A percentile compares a stretch with the other conserved stretches of the same genome.
Conservation (phyloP, 2,797 vertebrate species). For the Pangasius sanitwongsei region DNA sequence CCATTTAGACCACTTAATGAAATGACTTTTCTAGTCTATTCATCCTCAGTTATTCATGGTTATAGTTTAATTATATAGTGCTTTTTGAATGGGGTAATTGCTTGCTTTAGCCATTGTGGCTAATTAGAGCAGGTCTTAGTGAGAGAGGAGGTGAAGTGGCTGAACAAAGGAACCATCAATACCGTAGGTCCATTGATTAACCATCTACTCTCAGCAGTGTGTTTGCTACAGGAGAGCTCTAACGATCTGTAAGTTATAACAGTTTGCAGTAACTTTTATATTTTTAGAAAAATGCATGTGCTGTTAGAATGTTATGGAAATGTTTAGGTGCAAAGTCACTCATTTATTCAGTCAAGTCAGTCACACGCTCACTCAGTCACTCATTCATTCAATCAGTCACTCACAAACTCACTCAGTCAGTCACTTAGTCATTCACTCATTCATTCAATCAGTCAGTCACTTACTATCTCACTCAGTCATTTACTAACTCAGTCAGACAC, state of each 20-base stretch:
- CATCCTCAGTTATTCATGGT: neutral
- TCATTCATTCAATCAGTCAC: neutral
- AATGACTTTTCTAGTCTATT: neutral
- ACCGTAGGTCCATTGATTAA: neutral
- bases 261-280: neutral
- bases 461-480: neutral
- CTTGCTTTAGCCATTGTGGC: slow-evolving; percentile 38
- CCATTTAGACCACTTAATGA: neutral
- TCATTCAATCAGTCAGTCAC: neutral
- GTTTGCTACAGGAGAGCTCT: neutral
- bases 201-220: neutral
- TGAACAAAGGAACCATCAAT: slow-evolving; percentile 41
- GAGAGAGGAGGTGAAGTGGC: slow-evolving; percentile 20
- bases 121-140: slow-evolving; percentile 39
- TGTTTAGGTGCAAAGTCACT: neutral
- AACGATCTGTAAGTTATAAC: neutral
- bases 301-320: neutral
- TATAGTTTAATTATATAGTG: neutral
- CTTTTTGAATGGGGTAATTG: slow-evolving; percentile 23
- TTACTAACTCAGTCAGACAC: neutral
- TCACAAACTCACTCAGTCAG: neutral
- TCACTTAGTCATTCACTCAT: fast-evolving
- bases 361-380: neutral
- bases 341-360: neutral
- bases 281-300: neutral